These are phyloP conservation scores for Lasioglossum lativentre DNA, from an alignment of 2,888 invertebrate species.

Conservation along the genomic window DNA sequence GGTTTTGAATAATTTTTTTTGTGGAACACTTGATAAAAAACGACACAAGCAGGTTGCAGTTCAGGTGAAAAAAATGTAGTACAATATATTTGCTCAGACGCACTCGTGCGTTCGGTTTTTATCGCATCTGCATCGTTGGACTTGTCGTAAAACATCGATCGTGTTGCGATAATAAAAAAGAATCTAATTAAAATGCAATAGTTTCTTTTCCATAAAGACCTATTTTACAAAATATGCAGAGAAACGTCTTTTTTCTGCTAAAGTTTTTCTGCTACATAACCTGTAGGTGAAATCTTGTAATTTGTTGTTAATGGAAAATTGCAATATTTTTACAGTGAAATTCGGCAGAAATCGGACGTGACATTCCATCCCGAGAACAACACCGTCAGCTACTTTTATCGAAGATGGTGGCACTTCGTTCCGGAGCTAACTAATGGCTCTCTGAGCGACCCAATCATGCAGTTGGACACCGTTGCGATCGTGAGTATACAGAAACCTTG, in stretches of 20 bases:
- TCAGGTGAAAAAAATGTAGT: neutral
- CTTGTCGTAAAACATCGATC: no score
- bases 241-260: neutral
- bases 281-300: no score
- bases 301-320: neutral
- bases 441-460: constrained; percentile 89
- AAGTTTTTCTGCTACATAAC: no score
- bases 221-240: no score
- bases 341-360: constrained; percentile 90
- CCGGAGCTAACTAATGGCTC: constrained; percentile 88
- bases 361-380: constrained; percentile 89
- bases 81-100: neutral
- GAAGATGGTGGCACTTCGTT: constrained; percentile 90
- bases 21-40: neutral
- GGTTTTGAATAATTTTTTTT: no score
- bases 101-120: neutral
- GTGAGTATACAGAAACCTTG: constrained; percentile 86
- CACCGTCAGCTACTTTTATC: constrained; percentile 90
- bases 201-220: no score
- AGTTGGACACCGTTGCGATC: constrained; percentile 91
- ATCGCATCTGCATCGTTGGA: no score
- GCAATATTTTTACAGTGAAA: constrained; percentile 86
- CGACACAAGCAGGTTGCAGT: neutral
- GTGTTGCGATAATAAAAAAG: no score
- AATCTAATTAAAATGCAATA: no score